A percentile compares a stretch with the other conserved stretches of the same genome.
Evolutionary conservation across 1,140 invertebrate species (phyloP).

Genomic region (Drosophila carrolli): DNA sequence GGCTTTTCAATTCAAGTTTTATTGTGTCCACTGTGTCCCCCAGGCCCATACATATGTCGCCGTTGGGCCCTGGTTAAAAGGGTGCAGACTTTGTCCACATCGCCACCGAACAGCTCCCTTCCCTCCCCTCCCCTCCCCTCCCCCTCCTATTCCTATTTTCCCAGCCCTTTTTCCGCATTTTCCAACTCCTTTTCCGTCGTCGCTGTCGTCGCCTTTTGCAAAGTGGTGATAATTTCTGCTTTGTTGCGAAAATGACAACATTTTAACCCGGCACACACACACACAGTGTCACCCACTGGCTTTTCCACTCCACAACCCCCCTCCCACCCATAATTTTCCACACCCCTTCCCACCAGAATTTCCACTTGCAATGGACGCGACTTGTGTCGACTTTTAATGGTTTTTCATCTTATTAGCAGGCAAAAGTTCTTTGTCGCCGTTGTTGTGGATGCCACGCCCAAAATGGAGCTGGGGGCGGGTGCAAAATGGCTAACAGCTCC

Average conservation of each 20-base stretch:
- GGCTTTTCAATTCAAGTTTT: background rate
- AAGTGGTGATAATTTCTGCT: constrained; percentile 84
- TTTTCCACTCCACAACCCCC: background rate
- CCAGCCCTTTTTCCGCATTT: constrained; percentile 29
- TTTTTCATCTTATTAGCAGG: constrained; percentile 83
- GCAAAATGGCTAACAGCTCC: constrained; percentile 73
- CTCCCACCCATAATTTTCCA: background rate
- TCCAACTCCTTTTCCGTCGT: constrained; percentile 38
- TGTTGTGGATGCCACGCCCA: constrained; percentile 31
- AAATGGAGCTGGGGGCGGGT: background rate
- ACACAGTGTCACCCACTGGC: constrained; percentile 4
- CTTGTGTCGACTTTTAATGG: constrained; percentile 79
- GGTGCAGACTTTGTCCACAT: constrained; percentile 45
- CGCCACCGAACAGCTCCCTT: constrained; percentile 16
- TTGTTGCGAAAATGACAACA: constrained; percentile 82
- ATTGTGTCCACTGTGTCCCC: constrained; percentile 1
- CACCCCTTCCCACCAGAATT: background rate
- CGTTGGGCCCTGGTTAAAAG: constrained; percentile 29
- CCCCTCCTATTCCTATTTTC: background rate
- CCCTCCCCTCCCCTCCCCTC: background rate
- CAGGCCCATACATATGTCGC: constrained; percentile 2
- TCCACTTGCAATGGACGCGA: constrained; percentile 69
- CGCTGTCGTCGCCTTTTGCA: constrained; percentile 72
- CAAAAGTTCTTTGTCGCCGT: constrained; percentile 79
- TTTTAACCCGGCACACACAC: constrained; percentile 63